Evolutionary conservation across 2,113 vertebrate species (phyloP).

Genomic region (Diphyllodes magnificus): DNA sequence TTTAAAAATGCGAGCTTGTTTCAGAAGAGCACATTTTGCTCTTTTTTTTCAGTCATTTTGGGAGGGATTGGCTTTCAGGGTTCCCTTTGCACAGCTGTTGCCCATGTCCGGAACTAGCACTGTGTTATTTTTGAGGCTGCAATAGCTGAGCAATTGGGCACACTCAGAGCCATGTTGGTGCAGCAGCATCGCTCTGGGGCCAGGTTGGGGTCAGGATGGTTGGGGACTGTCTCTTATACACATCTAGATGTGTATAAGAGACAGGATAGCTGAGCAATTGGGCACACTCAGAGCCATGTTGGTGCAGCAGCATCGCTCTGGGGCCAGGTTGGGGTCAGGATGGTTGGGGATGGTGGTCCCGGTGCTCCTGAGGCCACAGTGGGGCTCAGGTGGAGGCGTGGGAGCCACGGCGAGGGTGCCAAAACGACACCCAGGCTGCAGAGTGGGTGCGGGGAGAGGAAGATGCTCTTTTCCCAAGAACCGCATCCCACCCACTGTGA

Average conservation of each 20-base stretch:
- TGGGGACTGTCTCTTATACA: no score
- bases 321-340: rapidly evolving
- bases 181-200: background rate
- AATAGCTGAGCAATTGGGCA: background rate
- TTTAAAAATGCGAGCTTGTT: background rate
- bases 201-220: rapidly evolving
- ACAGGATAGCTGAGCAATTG: background rate
- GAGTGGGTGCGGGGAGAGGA: background rate
- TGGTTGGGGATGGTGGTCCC: rapidly evolving
- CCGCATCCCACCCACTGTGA: background rate
- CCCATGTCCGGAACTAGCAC: rapidly evolving
- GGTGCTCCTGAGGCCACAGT: rapidly evolving
- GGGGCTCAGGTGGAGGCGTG: background rate
- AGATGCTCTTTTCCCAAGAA: conserved; percentile 31
- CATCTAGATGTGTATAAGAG: no score
- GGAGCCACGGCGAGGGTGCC: rapidly evolving
- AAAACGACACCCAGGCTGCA: background rate
- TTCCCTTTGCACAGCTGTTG: background rate
- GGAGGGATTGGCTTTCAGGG: background rate
- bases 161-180: background rate
- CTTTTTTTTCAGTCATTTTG: background rate
- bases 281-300: rapidly evolving
- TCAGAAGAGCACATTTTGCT: background rate
- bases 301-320: background rate
- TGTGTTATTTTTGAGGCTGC: background rate